Conservation (phyloP, 1,140 invertebrate species). For the Trichonephila clavata region DNA sequence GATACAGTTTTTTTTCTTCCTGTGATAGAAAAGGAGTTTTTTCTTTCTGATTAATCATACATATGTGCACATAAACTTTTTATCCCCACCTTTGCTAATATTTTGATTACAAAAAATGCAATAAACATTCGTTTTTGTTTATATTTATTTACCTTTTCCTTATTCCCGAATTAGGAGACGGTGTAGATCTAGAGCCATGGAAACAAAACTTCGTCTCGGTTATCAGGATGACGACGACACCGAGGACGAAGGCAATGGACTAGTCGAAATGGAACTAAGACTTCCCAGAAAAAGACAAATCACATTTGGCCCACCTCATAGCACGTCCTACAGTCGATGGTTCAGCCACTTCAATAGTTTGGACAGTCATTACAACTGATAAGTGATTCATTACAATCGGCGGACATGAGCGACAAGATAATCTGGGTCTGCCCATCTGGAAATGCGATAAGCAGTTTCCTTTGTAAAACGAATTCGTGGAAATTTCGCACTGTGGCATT, state of each 20-base stretch:
- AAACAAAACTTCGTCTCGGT: slow-evolving; percentile 52
- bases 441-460: neutral
- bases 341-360: slow-evolving; percentile 64
- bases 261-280: slow-evolving; percentile 59
- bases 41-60: too few relatives aligned
- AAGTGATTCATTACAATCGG: neutral
- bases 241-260: slow-evolving; percentile 47
- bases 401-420: neutral
- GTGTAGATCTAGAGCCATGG: slow-evolving; percentile 60
- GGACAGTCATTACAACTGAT: slow-evolving; percentile 48
- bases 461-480: neutral
- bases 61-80: too few relatives aligned
- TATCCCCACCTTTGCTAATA: too few relatives aligned
- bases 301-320: slow-evolving; percentile 58
- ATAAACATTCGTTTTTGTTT: neutral
- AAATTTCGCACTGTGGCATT: neutral
- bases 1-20: too few relatives aligned
- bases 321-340: slow-evolving; percentile 71
- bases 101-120: too few relatives aligned
- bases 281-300: slow-evolving; percentile 66
- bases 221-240: slow-evolving; percentile 64
- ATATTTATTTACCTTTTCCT: neutral
- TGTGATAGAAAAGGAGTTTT: too few relatives aligned
- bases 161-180: slow-evolving; percentile 19
- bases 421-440: neutral